Conservation (phyloP, 1,140 invertebrate genomes). For the Drosophila ogumai region DNA sequence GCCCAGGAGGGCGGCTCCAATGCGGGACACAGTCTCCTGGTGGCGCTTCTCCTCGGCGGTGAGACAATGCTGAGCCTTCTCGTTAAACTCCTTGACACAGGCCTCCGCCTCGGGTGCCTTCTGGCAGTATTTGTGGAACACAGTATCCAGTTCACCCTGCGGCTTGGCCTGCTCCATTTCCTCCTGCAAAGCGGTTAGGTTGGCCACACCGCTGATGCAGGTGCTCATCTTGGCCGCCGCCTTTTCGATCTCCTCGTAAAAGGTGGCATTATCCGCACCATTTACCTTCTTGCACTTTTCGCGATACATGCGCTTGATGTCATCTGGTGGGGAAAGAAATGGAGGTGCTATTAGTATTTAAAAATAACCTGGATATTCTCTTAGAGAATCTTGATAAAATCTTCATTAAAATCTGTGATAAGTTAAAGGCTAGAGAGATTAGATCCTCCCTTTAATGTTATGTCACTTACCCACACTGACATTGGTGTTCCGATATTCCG, state of each 20-base stretch:
- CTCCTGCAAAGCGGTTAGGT: conserved; percentile 86
- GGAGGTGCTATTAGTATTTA: background rate
- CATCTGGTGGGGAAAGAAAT: conserved; percentile 22
- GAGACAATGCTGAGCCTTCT: conserved; percentile 88
- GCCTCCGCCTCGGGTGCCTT: conserved; percentile 87
- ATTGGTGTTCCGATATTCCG: conserved; percentile 72
- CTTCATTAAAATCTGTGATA: too few relatives aligned
- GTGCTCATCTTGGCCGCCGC: conserved; percentile 72
- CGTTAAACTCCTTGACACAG: conserved; percentile 88
- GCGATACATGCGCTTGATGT: conserved; percentile 63
- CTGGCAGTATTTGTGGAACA: conserved; percentile 88
- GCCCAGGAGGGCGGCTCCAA: conserved; percentile 88
- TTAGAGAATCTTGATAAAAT: background rate
- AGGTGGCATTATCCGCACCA: conserved; percentile 56
- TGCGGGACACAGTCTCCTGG: conserved; percentile 86
- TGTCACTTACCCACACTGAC: conserved; percentile 60
- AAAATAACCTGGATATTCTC: background rate
- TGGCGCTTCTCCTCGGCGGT: conserved; percentile 86
- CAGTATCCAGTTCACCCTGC: conserved; percentile 87
- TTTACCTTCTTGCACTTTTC: conserved; percentile 78
- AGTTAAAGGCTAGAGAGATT: too few relatives aligned
- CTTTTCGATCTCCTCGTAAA: conserved; percentile 74
- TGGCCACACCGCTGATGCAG: conserved; percentile 86
- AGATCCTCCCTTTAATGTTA: background rate
- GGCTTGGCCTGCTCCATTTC: conserved; percentile 88